Evolutionary conservation across 2,888 invertebrate genomes (phyloP).

Genomic region (Hydrotaea cyrtoneurina): DNA sequence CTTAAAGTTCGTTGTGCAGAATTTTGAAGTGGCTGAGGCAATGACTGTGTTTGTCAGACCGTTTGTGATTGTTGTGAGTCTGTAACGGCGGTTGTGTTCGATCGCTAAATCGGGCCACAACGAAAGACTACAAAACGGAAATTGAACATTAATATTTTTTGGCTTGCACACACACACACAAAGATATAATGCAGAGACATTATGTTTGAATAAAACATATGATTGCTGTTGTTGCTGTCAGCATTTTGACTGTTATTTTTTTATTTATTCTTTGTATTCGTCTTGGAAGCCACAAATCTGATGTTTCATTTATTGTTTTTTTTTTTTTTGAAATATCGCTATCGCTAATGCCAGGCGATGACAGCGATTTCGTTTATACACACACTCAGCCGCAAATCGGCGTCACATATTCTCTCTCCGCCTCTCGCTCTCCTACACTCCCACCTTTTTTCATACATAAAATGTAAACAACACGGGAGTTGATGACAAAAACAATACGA

Average conservation of each 20-base stretch:
- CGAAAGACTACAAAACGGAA: slow-evolving; percentile 30
- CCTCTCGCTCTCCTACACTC: too few species aligned
- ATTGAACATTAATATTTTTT: slow-evolving; percentile 57
- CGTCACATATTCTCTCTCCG: too few species aligned
- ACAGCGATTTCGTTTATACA: background rate
- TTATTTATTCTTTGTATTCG: background rate
- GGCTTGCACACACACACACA: background rate
- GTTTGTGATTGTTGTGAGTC: background rate
- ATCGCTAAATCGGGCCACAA: background rate
- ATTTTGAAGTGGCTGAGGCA: background rate
- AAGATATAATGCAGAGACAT: too few species aligned
- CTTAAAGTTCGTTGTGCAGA: slow-evolving; percentile 8
- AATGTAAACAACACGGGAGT: too few species aligned
- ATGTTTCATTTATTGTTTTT: background rate
- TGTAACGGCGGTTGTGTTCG: background rate
- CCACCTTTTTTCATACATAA: too few species aligned
- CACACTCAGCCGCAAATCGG: too few species aligned
- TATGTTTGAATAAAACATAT: background rate
- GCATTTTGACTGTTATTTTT: background rate
- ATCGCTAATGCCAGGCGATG: background rate
- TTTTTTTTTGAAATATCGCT: background rate
- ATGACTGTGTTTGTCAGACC: background rate
- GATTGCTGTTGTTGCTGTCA: background rate
- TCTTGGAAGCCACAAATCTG: background rate
- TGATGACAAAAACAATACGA: too few species aligned